Conservation (phyloP, 2,113 vertebrate genomes). For the Brachyhypopomus occidentalis region DNA sequence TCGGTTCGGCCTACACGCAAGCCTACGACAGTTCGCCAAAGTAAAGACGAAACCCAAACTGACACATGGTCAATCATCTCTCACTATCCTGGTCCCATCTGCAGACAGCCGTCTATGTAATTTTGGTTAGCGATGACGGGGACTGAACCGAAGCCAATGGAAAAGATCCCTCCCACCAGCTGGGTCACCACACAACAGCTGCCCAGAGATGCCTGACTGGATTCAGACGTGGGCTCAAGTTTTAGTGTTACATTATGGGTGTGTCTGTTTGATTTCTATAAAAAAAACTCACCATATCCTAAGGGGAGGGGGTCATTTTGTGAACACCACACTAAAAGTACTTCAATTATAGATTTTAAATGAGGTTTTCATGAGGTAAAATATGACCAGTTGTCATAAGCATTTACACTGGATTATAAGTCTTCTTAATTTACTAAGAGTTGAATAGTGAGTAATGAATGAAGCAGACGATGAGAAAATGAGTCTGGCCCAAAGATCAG, state of each 20-base stretch:
- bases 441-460: no score
- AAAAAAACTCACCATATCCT: not conserved
- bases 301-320: not conserved
- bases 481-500: not conserved
- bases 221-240: not conserved
- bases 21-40: slow-evolving; percentile 8
- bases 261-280: slow-evolving; percentile 1
- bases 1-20: not conserved
- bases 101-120: slow-evolving; percentile 4
- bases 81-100: slow-evolving; percentile 16
- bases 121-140: slow-evolving; percentile 18
- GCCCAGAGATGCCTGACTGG: slow-evolving; percentile 9
- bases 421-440: no score
- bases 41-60: slow-evolving; percentile 8
- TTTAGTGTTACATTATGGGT: not conserved
- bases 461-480: no score
- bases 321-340: not conserved
- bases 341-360: not conserved
- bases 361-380: not conserved
- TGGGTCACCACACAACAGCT: slow-evolving; percentile 46
- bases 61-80: slow-evolving; percentile 23
- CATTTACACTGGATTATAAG: no score
- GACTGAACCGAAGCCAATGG: not conserved
- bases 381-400: not conserved
- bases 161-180: slow-evolving; percentile 23